Evolutionary conservation across 2,113 vertebrate genomes (phyloP).

Genomic region (Pipra filicauda): DNA sequence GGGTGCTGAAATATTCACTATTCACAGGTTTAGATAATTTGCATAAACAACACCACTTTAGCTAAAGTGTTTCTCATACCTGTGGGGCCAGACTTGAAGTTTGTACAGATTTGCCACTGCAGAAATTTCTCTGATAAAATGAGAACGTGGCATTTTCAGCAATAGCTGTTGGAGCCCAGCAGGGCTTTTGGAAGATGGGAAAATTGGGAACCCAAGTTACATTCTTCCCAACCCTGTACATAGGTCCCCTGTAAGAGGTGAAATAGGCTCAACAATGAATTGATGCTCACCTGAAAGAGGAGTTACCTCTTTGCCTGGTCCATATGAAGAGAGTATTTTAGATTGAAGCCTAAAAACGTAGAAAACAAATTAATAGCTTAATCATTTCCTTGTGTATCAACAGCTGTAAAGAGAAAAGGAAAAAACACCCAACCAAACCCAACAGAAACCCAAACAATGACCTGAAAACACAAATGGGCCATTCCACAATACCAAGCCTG

Average conservation of each 20-base stretch:
- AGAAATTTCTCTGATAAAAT: background rate
- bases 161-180: background rate
- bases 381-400: background rate
- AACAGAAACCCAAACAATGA: background rate
- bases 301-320: background rate
- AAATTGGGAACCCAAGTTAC: background rate
- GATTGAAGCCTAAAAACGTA: background rate
- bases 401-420: background rate
- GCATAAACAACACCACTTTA: background rate
- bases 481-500: background rate
- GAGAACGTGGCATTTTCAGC: background rate
- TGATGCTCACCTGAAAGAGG: background rate
- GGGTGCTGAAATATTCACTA: background rate
- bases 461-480: background rate
- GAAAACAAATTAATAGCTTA: background rate
- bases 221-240: background rate
- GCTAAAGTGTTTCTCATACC: background rate
- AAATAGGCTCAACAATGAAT: background rate
- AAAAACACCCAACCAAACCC: background rate
- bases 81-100: background rate
- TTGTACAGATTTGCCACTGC: background rate
- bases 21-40: background rate
- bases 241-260: background rate
- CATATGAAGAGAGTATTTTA: background rate
- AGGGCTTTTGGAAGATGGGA: background rate